Base-by-base conservation (phyloP, 2,113 vertebrate genomes). In the Psittacula cyanocephala region DNA sequence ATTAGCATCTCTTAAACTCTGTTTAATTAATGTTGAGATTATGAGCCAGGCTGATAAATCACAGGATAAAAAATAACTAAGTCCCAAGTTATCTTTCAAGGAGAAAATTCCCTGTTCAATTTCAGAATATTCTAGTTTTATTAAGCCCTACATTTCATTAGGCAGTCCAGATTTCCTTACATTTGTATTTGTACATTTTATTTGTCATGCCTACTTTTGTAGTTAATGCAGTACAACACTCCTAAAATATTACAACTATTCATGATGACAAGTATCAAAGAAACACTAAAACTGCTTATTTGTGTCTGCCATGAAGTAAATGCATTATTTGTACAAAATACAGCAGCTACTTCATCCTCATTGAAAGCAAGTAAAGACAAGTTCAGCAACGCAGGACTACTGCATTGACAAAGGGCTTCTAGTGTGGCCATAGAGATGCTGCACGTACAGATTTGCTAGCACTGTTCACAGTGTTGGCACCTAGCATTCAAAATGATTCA, bases 371-470 rank as follows among this genome's bases (percentile, higher is more conserved):
- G 24, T 25, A 46, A 71, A 80, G 17, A 64, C 39, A 39, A 65
- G 35, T 83, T 77, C 44, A 78, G 50, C 60, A 59, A 63, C 17
- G 33, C 7, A 47, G n/a, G 53, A 77, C 44, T 22, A 19, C 27
- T 27, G 33, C 64, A 29, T 6, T 47, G 37, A n/a, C 28, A 91
- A 60, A 59, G 17, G 27, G 46, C 11, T 62, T 47, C 29, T 69
- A 50, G 27, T 0, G 1, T 5, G 33, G 17, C 17, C 63, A 67
- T 9, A 35, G 89, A 39, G 33, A 70, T 17, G 68, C 5, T 65
- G 44, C 13, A 46, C 0, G 0, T 19, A 15, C 2, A 0, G 18
- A 25, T 55, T 44, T 37, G 62, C n/a, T 33, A 37, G 49, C 68
- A 49, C 46, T 33, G 44, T 13, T 65, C 70, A 29, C 22, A 35